phyloP scores from a whole-genome alignment of 2,888 invertebrate genomes.

The Argyra leucocephala region DNA sequence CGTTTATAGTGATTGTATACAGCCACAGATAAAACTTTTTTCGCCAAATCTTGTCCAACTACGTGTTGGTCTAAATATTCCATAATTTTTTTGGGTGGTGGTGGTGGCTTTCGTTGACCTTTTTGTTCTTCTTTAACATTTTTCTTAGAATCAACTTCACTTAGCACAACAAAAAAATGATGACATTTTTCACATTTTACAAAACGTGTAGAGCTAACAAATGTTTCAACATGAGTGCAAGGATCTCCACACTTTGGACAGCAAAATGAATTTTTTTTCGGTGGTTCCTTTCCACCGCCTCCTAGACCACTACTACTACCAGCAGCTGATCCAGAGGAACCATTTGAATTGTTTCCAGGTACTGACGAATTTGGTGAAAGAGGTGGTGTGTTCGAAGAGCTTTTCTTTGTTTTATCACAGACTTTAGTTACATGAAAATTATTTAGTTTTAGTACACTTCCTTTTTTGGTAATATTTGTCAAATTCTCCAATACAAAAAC shows the following conservation, averaged over 20 bases:
- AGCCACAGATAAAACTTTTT: conserved; percentile 93
- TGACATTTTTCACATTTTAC: conserved; percentile 97
- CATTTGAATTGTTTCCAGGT: neutral
- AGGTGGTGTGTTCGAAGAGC: conserved; percentile 16
- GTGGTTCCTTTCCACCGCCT: conserved; percentile 47
- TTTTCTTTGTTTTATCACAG: conserved; percentile 27
- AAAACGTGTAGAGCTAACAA: conserved; percentile 92
- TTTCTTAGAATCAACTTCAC: conserved; percentile 85
- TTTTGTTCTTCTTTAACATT: conserved; percentile 68
- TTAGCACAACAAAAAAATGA: conserved; percentile 92
- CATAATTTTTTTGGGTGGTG: conserved; percentile 92
- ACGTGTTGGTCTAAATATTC: conserved; percentile 94
- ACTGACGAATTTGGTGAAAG: conserved; percentile 13
- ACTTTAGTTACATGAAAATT: conserved; percentile 24
- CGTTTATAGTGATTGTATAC: conserved; percentile 99
- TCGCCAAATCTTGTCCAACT: conserved; percentile 93
- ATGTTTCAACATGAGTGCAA: conserved; percentile 94
- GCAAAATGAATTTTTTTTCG: conserved; percentile 65
- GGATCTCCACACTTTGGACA: conserved; percentile 96
- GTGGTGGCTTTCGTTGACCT: conserved; percentile 71
- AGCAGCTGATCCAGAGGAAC: conserved; percentile 24
- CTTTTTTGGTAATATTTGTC: neutral
- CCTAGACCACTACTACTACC: conserved; percentile 35
- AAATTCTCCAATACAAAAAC: neutral
- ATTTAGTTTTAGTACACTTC: neutral